A percentile compares a stretch with the other conserved stretches of the same genome.
Evolutionary conservation across 2,797 vertebrate species (phyloP).

Genomic region (Chelidonichthys spinosus): DNA sequence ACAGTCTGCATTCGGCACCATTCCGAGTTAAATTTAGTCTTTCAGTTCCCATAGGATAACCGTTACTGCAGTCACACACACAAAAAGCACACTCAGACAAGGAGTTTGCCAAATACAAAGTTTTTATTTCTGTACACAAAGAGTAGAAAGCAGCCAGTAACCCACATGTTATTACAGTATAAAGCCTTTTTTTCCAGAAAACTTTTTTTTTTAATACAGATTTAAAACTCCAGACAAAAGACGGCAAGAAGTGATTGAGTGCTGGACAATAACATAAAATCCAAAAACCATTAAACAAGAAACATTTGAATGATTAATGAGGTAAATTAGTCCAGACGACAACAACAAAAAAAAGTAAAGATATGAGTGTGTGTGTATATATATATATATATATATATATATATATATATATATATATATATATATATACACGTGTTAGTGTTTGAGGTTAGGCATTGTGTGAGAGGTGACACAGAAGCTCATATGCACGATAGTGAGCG

Average conservation of each 20-base stretch:
- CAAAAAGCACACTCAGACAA: constrained; percentile 44
- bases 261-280: constrained; percentile 58
- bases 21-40: constrained; percentile 43
- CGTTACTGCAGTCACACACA: constrained; percentile 23
- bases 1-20: constrained; percentile 29
- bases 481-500: constrained; percentile 23
- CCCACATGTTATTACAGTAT: constrained; percentile 82
- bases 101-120: constrained; percentile 90
- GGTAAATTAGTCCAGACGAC: constrained; percentile 66
- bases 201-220: constrained; percentile 75
- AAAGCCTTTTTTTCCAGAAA: constrained; percentile 82
- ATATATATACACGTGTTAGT: constrained; percentile 30
- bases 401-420: constrained; percentile 26
- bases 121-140: constrained; percentile 88
- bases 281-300: constrained; percentile 53
- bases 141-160: constrained; percentile 87
- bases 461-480: constrained; percentile 42
- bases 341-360: constrained; percentile 21
- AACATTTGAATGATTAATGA: constrained; percentile 66
- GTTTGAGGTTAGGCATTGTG: constrained; percentile 62
- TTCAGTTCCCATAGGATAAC: constrained; percentile 50
- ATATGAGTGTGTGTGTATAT: constrained; percentile 29
- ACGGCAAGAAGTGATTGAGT: constrained; percentile 68
- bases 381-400: not conserved
- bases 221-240: constrained; percentile 78